Evolutionary conservation across 2,113 vertebrate genomes (phyloP).

Genomic region (Rhabdomys dilectus): DNA sequence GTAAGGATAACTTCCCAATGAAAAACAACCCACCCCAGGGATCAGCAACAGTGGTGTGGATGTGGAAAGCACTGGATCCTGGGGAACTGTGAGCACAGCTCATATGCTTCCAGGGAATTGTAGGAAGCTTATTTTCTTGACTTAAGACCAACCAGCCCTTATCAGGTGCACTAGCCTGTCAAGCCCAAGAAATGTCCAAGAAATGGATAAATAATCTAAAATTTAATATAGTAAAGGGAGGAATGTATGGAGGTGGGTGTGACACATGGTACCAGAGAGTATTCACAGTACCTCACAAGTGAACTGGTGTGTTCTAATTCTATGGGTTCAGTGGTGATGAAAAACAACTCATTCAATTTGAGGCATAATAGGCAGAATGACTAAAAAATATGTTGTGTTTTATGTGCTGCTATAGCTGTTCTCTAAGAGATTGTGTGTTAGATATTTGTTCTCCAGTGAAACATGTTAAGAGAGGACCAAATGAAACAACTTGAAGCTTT

Average conservation of each 20-base stretch:
- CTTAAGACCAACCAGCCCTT: not conserved
- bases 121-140: not conserved
- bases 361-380: not conserved
- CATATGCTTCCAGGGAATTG: not conserved
- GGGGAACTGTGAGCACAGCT: not conserved
- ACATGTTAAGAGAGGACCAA: not conserved
- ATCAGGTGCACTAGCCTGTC: not conserved
- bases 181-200: no score
- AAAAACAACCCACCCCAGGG: no score
- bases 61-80: not conserved
- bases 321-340: no score
- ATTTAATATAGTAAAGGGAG: not conserved
- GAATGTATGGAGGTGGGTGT: accelerated
- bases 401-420: not conserved
- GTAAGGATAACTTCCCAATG: not conserved
- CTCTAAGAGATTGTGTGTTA: not conserved
- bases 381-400: not conserved
- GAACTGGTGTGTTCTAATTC: not conserved
- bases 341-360: not conserved
- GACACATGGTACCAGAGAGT: accelerated
- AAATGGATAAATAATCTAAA: not conserved
- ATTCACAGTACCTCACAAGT: not conserved
- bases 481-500: not conserved
- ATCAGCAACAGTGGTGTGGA: not conserved
- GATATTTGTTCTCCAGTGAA: not conserved